Evolutionary conservation across 92 coral and sea anemone genomes (phyloP).

Genomic region (Desmophyllum pertusum): DNA sequence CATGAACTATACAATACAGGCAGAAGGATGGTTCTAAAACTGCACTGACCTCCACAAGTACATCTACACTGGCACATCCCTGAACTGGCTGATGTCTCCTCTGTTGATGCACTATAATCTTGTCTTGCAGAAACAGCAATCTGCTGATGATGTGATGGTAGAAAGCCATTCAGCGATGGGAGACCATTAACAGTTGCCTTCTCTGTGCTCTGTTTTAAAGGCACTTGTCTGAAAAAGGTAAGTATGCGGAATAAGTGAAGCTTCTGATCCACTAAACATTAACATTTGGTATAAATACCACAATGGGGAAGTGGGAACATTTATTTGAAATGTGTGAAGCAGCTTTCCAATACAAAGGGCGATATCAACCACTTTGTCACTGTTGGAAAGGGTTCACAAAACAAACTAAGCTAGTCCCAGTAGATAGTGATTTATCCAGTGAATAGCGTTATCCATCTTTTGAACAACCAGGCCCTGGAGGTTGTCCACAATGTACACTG

Average conservation of each 20-base stretch:
- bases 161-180: slow-evolving; percentile 40
- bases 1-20: not conserved
- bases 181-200: slow-evolving; percentile 1
- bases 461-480: no score
- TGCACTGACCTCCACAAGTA: slow-evolving; percentile 72
- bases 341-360: no score
- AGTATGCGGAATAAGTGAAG: not conserved
- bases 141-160: slow-evolving; percentile 55
- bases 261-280: not conserved
- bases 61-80: slow-evolving; percentile 72
- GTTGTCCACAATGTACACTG: not conserved
- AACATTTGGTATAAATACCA: no score
- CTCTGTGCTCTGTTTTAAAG: not conserved
- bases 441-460: no score
- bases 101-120: slow-evolving; percentile 56
- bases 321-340: no score
- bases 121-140: slow-evolving; percentile 34
- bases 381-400: no score
- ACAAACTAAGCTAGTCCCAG: no score
- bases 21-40: not conserved
- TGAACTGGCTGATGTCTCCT: slow-evolving; percentile 73
- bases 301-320: no score
- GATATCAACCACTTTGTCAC: no score
- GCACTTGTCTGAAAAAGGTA: slow-evolving; percentile 17
- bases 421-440: no score